phyloP scores from a whole-genome alignment of 1,140 invertebrate species.

The Drosophila baimaii region DNA sequence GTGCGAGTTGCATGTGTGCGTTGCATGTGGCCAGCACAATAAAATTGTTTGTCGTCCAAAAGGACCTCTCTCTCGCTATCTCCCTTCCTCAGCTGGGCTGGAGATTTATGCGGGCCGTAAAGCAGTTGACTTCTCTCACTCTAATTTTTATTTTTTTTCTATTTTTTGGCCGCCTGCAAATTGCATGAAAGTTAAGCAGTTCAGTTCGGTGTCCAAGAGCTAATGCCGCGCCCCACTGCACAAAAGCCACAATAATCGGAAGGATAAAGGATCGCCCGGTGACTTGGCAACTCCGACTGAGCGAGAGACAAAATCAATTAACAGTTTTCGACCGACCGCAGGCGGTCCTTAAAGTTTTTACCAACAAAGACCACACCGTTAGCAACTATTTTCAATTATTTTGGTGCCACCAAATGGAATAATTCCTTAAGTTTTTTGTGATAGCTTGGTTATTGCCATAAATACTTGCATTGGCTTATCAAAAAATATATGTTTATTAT shows the following conservation, averaged over 20 bases:
- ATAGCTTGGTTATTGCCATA: background rate
- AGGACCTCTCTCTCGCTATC: slow-evolving; percentile 42
- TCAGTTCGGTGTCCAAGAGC: slow-evolving; percentile 69
- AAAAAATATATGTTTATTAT: no score
- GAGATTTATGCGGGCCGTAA: slow-evolving; percentile 72
- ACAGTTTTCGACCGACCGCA: slow-evolving; percentile 64
- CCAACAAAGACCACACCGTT: background rate
- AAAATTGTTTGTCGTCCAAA: slow-evolving; percentile 81
- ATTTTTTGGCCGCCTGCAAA: slow-evolving; percentile 55
- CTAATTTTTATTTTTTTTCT: slow-evolving; percentile 26
- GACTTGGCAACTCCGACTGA: slow-evolving; percentile 21
- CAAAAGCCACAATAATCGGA: slow-evolving; percentile 67
- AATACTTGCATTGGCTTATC: background rate
- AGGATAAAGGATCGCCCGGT: slow-evolving; percentile 28
- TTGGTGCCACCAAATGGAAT: slow-evolving; percentile 2
- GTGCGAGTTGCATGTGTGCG: slow-evolving; percentile 23
- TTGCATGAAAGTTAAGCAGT: slow-evolving; percentile 81
- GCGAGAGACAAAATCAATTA: slow-evolving; percentile 75
- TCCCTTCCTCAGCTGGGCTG: slow-evolving; percentile 21
- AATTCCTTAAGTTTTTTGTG: no score
- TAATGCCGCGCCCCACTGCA: slow-evolving; percentile 76
- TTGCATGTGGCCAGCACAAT: slow-evolving; percentile 58
- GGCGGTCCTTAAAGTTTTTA: slow-evolving; percentile 40
- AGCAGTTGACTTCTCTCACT: slow-evolving; percentile 63
- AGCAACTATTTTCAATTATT: background rate